phyloP scores from a whole-genome alignment of 2,888 invertebrate species.

The Cylloceria caligata region DNA sequence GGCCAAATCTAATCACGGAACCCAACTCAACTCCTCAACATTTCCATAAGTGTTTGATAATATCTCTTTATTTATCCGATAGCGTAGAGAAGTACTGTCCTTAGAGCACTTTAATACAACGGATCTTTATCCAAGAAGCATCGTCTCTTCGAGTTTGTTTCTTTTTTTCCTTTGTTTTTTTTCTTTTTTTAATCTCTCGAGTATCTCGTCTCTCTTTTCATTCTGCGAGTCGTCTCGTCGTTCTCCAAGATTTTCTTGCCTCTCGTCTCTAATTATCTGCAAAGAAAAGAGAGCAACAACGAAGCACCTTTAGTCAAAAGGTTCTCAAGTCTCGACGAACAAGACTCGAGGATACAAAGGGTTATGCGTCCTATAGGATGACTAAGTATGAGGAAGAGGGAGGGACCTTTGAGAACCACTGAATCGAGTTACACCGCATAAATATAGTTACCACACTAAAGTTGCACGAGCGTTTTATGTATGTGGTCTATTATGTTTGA shows the following conservation, averaged over 20 bases:
- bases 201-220: background rate
- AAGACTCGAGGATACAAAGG: background rate
- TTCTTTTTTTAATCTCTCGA: background rate
- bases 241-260: slow-evolving; percentile 10
- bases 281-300: slow-evolving; percentile 13
- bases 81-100: background rate
- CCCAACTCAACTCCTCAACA: background rate
- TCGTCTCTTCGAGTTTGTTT: background rate
- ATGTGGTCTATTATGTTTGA: slow-evolving; percentile 76
- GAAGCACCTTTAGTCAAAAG: background rate
- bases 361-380: background rate
- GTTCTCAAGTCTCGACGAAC: slow-evolving; percentile 23
- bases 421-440: slow-evolving; percentile 72
- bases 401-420: slow-evolving; percentile 72
- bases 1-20: background rate
- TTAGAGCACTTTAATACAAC: background rate
- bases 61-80: background rate
- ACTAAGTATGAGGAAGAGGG: background rate
- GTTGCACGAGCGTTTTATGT: slow-evolving; percentile 73
- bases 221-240: background rate
- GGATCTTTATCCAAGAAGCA: background rate
- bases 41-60: background rate
- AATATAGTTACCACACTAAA: slow-evolving; percentile 75
- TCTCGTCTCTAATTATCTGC: slow-evolving; percentile 36
- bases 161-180: background rate